Percentiles rank a stretch among this genome's conserved stretches.
Conservation (phyloP, 35 echinoderm and acorn worm species). For the Apostichopus californicus region DNA sequence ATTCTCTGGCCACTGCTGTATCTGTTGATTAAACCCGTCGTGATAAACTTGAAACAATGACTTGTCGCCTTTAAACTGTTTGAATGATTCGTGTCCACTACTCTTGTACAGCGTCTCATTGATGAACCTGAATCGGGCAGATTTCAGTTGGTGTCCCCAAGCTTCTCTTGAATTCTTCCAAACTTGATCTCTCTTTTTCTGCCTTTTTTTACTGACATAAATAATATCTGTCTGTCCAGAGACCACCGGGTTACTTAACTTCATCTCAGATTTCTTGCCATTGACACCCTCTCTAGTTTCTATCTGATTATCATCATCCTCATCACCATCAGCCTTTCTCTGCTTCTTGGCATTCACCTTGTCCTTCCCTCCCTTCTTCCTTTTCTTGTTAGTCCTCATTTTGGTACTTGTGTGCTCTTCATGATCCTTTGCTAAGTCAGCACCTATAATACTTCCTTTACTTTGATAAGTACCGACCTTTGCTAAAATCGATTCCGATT, state of each 20-base stretch:
- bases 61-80: conserved; percentile 63
- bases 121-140: conserved; percentile 81
- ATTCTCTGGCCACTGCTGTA: conserved; percentile 89
- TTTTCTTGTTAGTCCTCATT: neutral
- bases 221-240: neutral
- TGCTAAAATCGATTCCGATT: too few species aligned
- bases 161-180: conserved; percentile 6
- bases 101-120: conserved; percentile 88
- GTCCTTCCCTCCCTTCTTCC: neutral
- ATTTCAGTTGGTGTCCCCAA: conserved; percentile 64
- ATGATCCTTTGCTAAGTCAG: too few species aligned
- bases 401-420: neutral
- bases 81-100: conserved; percentile 69
- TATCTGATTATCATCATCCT: neutral
- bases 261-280: neutral
- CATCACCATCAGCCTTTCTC: neutral
- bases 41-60: conserved; percentile 83
- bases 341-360: neutral
- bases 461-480: neutral
- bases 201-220: neutral
- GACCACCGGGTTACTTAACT: neutral
- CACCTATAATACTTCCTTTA: neutral
- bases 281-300: neutral
- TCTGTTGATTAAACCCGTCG: conserved; percentile 80
- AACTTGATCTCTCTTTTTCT: neutral